phyloP scores from a whole-genome alignment of 2,888 invertebrate genomes.

The Nymphalis c-album region DNA sequence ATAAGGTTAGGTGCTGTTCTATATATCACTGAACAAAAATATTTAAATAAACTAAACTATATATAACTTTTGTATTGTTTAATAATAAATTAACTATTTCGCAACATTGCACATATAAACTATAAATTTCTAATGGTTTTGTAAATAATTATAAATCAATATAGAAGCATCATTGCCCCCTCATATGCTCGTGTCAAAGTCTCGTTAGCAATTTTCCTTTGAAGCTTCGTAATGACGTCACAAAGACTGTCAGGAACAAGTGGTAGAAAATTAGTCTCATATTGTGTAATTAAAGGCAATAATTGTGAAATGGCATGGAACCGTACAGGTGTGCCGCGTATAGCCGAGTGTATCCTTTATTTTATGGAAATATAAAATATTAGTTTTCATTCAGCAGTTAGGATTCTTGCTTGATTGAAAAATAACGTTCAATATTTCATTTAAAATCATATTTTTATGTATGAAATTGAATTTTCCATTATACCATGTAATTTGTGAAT shows the following conservation, averaged over 20 bases:
- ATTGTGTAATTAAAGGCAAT: constrained; percentile 46
- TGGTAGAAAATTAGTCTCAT: constrained; percentile 62
- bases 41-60: too few species aligned
- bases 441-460: not conserved
- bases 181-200: constrained; percentile 35
- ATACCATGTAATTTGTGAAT: not conserved
- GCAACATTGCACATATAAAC: too few species aligned
- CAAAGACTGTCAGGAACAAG: constrained; percentile 66
- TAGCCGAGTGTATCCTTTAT: constrained; percentile 5
- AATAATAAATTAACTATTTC: too few species aligned
- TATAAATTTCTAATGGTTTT: too few species aligned
- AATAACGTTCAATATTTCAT: not conserved
- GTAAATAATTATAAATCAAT: constrained; percentile 52
- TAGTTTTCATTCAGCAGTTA: not conserved
- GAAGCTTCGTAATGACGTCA: constrained; percentile 50
- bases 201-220: constrained; percentile 52
- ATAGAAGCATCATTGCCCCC: constrained; percentile 58
- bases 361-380: constrained; percentile 3
- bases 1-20: too few species aligned
- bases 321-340: constrained; percentile 7
- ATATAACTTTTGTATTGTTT: too few species aligned
- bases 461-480: not conserved
- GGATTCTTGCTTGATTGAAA: not conserved
- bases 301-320: constrained; percentile 31
- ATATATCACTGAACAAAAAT: too few species aligned